Evolutionary conservation across 2,888 invertebrate genomes (phyloP).

Genomic region (Cephus nigrinus): DNA sequence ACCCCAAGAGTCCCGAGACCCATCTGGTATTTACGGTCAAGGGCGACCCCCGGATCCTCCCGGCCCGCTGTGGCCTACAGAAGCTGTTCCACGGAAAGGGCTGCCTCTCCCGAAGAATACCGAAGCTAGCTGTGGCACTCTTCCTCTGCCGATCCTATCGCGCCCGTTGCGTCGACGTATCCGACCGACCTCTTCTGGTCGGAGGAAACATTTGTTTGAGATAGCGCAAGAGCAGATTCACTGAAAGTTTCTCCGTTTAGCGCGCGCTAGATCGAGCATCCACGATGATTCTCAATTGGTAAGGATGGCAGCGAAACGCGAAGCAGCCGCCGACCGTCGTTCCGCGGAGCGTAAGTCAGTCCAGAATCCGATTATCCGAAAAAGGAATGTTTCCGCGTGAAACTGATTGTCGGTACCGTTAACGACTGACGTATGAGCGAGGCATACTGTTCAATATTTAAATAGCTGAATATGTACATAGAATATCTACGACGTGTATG

Average conservation of each 20-base stretch:
- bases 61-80: too few species aligned
- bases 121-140: too few species aligned
- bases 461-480: constrained; percentile 38
- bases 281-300: constrained; percentile 35
- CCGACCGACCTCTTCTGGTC: too few species aligned
- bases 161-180: too few species aligned
- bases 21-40: too few species aligned
- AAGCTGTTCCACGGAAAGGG: too few species aligned
- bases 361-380: constrained; percentile 12
- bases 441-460: constrained; percentile 60
- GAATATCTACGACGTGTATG: constrained; percentile 22
- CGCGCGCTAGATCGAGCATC: constrained; percentile 43
- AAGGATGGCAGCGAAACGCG: too few species aligned
- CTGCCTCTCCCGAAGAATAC: too few species aligned
- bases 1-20: too few species aligned
- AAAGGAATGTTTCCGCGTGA: constrained; percentile 11
- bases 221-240: not conserved
- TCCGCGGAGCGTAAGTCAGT: not conserved
- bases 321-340: not conserved
- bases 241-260: constrained; percentile 55
- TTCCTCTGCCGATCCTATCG: too few species aligned
- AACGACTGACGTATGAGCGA: constrained; percentile 17
- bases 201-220: not conserved
- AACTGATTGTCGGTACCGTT: constrained; percentile 40
- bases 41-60: too few species aligned